Conservation (phyloP, 1,140 invertebrate genomes). For the Nasonia vitripennis region DNA sequence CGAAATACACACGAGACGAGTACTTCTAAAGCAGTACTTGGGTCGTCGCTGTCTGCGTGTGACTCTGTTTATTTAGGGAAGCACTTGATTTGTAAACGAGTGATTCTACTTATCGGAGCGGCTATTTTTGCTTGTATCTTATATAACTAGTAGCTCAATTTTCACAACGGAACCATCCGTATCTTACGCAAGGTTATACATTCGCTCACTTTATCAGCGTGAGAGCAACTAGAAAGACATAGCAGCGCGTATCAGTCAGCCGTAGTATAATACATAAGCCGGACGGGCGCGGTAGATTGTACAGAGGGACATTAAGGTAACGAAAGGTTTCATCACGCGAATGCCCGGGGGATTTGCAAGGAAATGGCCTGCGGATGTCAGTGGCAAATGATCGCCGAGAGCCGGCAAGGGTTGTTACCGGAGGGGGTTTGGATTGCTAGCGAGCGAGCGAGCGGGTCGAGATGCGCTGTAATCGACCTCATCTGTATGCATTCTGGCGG, state of each 20-base stretch:
- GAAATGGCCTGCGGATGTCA: slow-evolving; percentile 54
- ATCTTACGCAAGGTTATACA: background rate
- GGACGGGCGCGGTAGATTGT: background rate
- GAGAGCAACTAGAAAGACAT: background rate
- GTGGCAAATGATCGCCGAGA: slow-evolving; percentile 57
- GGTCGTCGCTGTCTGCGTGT: slow-evolving; percentile 24
- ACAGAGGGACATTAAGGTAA: slow-evolving; percentile 1
- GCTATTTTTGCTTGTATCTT: background rate
- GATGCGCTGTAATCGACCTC: slow-evolving; percentile 57
- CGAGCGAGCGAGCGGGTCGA: background rate
- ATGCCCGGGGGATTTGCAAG: slow-evolving; percentile 49
- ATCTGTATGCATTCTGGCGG: slow-evolving; percentile 60
- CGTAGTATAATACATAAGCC: slow-evolving; percentile 1
- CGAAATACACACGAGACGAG: slow-evolving; percentile 53
- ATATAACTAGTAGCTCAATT: no score
- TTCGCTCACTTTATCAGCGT: background rate
- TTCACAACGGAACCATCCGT: no score
- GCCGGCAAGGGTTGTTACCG: slow-evolving; percentile 47
- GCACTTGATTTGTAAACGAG: slow-evolving; percentile 6
- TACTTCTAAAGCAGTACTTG: slow-evolving; percentile 36
- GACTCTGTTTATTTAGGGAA: slow-evolving; percentile 59
- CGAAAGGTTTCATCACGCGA: slow-evolving; percentile 8
- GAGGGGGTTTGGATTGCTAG: slow-evolving; percentile 51
- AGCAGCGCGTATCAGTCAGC: background rate
- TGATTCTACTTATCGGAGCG: background rate